A percentile compares a stretch with the other conserved stretches of the same genome.
phyloP scores from a whole-genome alignment of 2,888 invertebrate genomes.

The Sylvicola cinctus region DNA sequence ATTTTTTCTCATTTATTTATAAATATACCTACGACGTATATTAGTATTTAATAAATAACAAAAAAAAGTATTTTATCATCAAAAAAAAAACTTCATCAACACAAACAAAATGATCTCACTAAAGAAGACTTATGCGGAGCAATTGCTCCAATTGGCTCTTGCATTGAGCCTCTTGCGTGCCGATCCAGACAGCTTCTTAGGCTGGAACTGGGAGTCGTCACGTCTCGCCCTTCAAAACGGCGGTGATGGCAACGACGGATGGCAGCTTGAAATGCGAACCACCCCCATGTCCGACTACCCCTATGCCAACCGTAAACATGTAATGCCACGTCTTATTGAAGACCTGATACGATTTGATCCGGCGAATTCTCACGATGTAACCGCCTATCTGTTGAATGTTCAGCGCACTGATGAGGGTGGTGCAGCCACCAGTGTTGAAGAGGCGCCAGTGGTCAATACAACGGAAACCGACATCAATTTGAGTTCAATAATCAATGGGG shows the following conservation, averaged over 20 bases:
- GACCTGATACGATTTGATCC: slow-evolving; percentile 33
- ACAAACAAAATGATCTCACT: slow-evolving; percentile 43
- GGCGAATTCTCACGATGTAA: slow-evolving; percentile 29
- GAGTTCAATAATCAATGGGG: slow-evolving; percentile 1
- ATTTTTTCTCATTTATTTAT: too few relatives aligned
- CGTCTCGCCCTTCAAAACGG: slow-evolving; percentile 16
- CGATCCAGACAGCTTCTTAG: slow-evolving; percentile 47
- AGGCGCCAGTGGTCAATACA: slow-evolving; percentile 15
- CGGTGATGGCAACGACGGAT: slow-evolving; percentile 20
- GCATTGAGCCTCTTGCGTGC: slow-evolving; percentile 60
- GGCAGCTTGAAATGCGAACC: slow-evolving; percentile 23
- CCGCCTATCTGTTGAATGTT: slow-evolving; percentile 40
- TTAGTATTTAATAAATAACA: background rate
- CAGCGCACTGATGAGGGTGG: slow-evolving; percentile 13
- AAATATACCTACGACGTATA: too few relatives aligned
- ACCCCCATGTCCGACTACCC: slow-evolving; percentile 22
- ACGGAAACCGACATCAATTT: background rate
- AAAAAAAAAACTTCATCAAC: background rate
- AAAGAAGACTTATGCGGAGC: slow-evolving; percentile 65
- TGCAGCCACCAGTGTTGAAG: slow-evolving; percentile 13
- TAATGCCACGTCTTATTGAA: slow-evolving; percentile 25
- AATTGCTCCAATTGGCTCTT: slow-evolving; percentile 60
- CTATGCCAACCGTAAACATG: slow-evolving; percentile 23
- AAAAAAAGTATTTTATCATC: background rate
- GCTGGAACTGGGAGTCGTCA: slow-evolving; percentile 28